A percentile compares a stretch with the other conserved stretches of the same genome.
Conservation (phyloP, 2,888 invertebrate species). For the Branchipolynoe longqiensis region DNA sequence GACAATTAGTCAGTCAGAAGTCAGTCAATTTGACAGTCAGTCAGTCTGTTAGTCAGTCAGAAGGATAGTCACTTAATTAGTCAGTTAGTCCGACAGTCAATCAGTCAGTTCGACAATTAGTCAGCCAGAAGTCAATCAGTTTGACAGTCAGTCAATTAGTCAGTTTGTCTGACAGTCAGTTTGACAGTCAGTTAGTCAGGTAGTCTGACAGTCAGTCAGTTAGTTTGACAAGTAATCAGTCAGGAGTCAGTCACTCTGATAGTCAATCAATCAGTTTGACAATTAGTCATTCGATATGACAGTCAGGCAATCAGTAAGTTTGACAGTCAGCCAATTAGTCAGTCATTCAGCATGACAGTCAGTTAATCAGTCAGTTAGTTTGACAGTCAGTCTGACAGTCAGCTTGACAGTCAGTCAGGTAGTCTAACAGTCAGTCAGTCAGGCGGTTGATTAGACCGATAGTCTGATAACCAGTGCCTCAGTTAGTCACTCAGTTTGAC, state of each 20-base stretch:
- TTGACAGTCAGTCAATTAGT: slow-evolving; percentile 9
- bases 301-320: not conserved
- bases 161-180: not conserved
- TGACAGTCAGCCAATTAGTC: not conserved
- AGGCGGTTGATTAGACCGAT: not conserved
- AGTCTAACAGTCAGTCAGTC: not conserved
- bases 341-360: not conserved
- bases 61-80: not conserved
- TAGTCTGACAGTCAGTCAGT: slow-evolving; percentile 31
- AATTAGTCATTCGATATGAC: not conserved
- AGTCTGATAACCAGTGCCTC: not conserved
- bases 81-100: slow-evolving; percentile 9
- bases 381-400: not conserved
- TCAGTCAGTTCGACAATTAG: not conserved
- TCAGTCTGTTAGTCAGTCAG: not conserved
- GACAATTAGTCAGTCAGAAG: not conserved
- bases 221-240: not conserved
- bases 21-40: slow-evolving; percentile 9
- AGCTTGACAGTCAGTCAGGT: not conserved
- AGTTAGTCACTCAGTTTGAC: not conserved
- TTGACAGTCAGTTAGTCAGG: slow-evolving; percentile 33
- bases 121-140: not conserved
- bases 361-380: not conserved
- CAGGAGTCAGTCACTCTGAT: not conserved
- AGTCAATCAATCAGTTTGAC: not conserved